phyloP scores from a whole-genome alignment of 2,797 vertebrate genomes.

The Mus minutoides region DNA sequence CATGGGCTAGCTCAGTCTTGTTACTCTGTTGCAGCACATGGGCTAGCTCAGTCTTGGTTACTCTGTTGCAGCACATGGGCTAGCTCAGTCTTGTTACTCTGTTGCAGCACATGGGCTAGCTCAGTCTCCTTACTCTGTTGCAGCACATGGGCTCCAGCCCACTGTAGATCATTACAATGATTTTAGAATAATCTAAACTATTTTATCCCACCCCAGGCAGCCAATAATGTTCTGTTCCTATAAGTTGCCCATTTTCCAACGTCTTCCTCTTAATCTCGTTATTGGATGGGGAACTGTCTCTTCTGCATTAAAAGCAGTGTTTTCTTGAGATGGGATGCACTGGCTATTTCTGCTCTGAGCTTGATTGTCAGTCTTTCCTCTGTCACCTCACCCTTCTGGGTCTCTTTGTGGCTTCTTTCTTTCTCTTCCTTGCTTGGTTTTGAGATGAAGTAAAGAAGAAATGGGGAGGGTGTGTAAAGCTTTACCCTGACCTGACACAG shows the following conservation, averaged over 20 bases:
- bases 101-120: no score
- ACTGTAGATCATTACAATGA: not conserved
- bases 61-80: no score
- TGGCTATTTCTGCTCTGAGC: not conserved
- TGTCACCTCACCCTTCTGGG: not conserved
- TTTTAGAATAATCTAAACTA: not conserved
- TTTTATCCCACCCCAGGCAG: not conserved
- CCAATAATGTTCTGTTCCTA: not conserved
- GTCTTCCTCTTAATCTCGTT: not conserved
- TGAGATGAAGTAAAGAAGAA: not conserved
- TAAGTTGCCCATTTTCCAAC: not conserved
- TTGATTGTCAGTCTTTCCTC: not conserved
- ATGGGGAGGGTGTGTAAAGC: not conserved
- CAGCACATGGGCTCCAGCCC: not conserved
- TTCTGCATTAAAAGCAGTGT: no score
- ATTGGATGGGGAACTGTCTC: no score
- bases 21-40: not conserved
- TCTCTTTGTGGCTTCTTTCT: not conserved
- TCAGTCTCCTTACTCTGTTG: not conserved
- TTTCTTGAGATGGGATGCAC: no score
- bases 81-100: no score
- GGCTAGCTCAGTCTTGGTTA: not conserved
- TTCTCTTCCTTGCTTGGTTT: not conserved
- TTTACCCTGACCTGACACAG: not conserved
- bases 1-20: not conserved